Base-by-base conservation (phyloP, 2,888 invertebrate species). In the Drosophila colorata region DNA sequence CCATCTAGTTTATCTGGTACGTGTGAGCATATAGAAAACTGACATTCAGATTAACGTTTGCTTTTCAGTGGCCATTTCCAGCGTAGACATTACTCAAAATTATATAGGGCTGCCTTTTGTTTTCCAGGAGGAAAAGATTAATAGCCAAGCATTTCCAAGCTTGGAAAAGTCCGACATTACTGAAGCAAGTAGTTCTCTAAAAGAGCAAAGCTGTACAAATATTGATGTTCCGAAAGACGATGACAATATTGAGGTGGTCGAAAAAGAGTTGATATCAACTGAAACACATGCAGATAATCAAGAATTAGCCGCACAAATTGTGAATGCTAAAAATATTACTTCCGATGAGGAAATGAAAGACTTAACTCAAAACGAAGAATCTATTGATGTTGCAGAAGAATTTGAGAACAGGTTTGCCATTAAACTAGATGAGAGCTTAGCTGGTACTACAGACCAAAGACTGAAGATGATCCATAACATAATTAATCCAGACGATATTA, bases 401-500 rank as follows among this genome's bases (percentile, higher is more conserved):
- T 20, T 20, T 20, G 20, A 20, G 20, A 20, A 20, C 4, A 3
- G 3, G 4, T 20, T 20, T 4, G 20, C 20, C 20, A 20, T 20
- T 3, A 4, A 20, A 20, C 20, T 20, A 20, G 20, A 20, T 20
- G 20, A 20, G n/a, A n/a, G n/a, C n/a, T n/a, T n/a, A n/a, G n/a
- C n/a, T 28, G 25, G 25, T 28, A 3, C 25, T 8, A 7, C 25
- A 28, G 25, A 28, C 4, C 4, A 28, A 8, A 28, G 2, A 7
- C 8, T 28, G 8, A 0, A 28, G 25, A 14, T 5, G 7, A 18
- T 13, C 0, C 8, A 16, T 0, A 23, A 37, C 2, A 67, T 69
- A n/a, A 38, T 14, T 37, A 52, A 48, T 59, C 37, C 48, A 9
- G 13, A 4, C 14, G 41, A 44, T 7, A 67, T 79, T 37, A 18